Evolutionary conservation across 1,140 invertebrate species (phyloP), one percentile per base, ranked within the genome.

Genomic region (Meloidogyne hapla): DNA sequence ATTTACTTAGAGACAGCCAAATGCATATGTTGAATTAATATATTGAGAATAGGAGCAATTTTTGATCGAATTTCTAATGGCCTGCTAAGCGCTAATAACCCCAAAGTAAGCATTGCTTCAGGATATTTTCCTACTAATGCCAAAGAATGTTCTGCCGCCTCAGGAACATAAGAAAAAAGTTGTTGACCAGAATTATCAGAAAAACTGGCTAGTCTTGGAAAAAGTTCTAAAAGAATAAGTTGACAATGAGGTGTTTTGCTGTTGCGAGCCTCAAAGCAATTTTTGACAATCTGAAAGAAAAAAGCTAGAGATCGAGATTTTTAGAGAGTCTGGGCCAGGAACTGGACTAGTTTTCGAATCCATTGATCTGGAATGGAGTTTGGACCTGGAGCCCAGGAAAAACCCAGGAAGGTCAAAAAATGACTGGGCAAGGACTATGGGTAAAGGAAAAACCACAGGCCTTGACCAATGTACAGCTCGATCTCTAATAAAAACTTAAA

Each of bases 121-220:
- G 81, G 79, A 76, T 48, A 77, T 48, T 76, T 82, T 26, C 12
- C 23, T 23, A 62, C 70, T 23, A 76, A 33, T 1, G 45, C 23
- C n/a, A 79, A 63, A 8, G 38, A 61, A 23, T 79, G 63, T 2
- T 82, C 80, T 15, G 74, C 76, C 28, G 63, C n/a, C 15, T 76
- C 23, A n/a, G 28, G 61, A 0, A 64, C 69, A 48, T 76, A 26
- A 26, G 33, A 33, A 18, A 76, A 70, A 12, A 38, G 75, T 12
- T 64, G 28, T 21, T 25, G 13, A 33, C 78, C 64, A 48, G 18
- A 38, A 1, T 56, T 91, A 72, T 91, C 92, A 87, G 94, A 92
- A 81, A 98, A 96, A 15, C 94, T 94, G 9, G 94, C 94, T n/a
- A 98, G 88, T 71, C 95, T 90, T n/a, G 96, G 96, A 77, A 98